Conservation (phyloP, 2,797 vertebrate genomes). For the Coracias cyanogaster region DNA sequence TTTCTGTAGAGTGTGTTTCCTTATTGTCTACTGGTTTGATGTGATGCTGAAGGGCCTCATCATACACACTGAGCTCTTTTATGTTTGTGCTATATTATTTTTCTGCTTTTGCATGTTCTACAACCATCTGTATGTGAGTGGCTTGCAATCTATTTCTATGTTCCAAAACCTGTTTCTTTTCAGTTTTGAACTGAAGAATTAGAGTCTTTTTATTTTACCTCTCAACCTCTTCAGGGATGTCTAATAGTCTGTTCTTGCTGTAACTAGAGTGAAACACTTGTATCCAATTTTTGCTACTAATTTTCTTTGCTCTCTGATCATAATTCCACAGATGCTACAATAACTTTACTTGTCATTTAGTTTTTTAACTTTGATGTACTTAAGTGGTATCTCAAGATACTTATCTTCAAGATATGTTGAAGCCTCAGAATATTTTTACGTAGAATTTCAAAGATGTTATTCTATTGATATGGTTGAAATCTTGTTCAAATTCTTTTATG, state of each 20-base stretch:
- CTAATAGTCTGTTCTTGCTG: slow-evolving; percentile 11
- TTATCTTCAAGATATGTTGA: slow-evolving; percentile 18
- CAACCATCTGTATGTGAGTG: slow-evolving; percentile 32
- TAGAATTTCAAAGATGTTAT: not conserved
- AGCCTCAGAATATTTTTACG: slow-evolving; percentile 37
- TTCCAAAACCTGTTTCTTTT: slow-evolving; percentile 16
- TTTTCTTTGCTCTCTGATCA: slow-evolving; percentile 19
- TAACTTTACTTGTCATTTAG: slow-evolving; percentile 7
- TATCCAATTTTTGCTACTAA: not conserved
- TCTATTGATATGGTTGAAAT: not conserved
- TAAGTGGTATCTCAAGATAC: slow-evolving; percentile 6
- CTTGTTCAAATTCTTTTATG: not conserved
- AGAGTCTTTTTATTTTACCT: slow-evolving; percentile 7
- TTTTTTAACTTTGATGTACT: slow-evolving; percentile 25
- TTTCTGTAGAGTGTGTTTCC: not conserved
- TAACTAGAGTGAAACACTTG: slow-evolving; percentile 22
- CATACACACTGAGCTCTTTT: slow-evolving; percentile 25
- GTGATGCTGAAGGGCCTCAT: not conserved
- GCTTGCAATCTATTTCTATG: not conserved
- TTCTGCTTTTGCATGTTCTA: slow-evolving; percentile 18
- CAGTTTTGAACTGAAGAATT: slow-evolving; percentile 18
- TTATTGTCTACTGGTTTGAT: not conserved
- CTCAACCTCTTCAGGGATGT: not conserved
- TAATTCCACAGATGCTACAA: not conserved
- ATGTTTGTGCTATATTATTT: slow-evolving; percentile 37